These are phyloP conservation scores for Helicoverpa zea DNA, from an alignment of 1,140 invertebrate genomes.

Conservation along the genomic window DNA sequence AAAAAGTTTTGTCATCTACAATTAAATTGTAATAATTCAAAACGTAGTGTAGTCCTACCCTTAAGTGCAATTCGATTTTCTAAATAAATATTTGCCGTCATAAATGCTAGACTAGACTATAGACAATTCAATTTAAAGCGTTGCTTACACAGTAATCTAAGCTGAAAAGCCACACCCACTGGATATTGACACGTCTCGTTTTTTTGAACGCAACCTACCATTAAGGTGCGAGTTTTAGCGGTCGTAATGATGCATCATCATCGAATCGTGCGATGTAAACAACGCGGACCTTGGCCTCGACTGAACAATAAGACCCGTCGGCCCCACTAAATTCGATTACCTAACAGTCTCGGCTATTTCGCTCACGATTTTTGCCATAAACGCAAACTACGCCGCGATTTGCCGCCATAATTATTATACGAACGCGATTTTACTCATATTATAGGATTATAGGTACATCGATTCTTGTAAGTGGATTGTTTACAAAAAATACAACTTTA, in stretches of 20 bases:
- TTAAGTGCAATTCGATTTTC: slow-evolving; percentile 1
- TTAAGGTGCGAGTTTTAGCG: slow-evolving; percentile 51
- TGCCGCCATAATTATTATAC: slow-evolving; percentile 43
- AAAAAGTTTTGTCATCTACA: neutral
- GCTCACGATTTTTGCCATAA: slow-evolving; percentile 79
- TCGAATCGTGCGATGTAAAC: slow-evolving; percentile 75
- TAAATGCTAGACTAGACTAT: neutral
- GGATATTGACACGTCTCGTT: slow-evolving; percentile 38
- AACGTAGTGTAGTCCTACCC: neutral
- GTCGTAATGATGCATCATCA: slow-evolving; percentile 64
- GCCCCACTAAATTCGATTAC: slow-evolving; percentile 84
- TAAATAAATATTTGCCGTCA: neutral
- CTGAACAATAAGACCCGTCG: slow-evolving; percentile 79
- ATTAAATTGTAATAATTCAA: neutral
- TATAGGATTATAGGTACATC: neutral
- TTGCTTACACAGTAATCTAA: neutral
- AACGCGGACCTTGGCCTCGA: slow-evolving; percentile 80
- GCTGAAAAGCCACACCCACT: slow-evolving; percentile 11
- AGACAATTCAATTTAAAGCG: neutral
- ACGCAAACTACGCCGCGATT: slow-evolving; percentile 53
- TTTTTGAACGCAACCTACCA: slow-evolving; percentile 25
- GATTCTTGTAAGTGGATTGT: slow-evolving; percentile 3
- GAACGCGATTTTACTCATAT: neutral
- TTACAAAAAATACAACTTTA: slow-evolving; percentile 32
- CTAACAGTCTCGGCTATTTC: slow-evolving; percentile 74